These are phyloP conservation scores for Rhynchomys soricoides DNA, from an alignment of 2,113 vertebrate genomes.

Conservation along the genomic window DNA sequence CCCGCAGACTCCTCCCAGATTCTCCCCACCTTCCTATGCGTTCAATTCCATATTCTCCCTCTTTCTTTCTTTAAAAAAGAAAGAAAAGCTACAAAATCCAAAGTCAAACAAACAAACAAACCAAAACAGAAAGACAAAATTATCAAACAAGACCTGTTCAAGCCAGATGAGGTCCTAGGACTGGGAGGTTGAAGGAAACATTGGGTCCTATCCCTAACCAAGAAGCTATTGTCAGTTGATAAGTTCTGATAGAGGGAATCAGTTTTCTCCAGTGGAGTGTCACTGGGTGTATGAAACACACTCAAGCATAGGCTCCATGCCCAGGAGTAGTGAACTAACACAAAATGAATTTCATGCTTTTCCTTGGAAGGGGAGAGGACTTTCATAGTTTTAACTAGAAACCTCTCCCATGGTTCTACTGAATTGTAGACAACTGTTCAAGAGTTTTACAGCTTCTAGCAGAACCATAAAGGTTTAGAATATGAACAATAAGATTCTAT, in stretches of 20 bases:
- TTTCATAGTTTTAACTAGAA: background rate
- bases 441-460: background rate
- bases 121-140: background rate
- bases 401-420: background rate
- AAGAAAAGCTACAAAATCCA: background rate
- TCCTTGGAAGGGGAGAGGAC: background rate
- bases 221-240: background rate
- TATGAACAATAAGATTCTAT: constrained; percentile 37
- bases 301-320: background rate
- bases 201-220: background rate
- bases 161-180: background rate
- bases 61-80: background rate
- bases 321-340: background rate
- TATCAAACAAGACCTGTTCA: background rate
- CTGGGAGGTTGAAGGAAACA: background rate
- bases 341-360: background rate
- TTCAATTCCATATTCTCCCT: background rate
- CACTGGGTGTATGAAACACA: background rate
- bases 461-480: constrained; percentile 47
- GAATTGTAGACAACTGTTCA: background rate
- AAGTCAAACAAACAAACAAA: background rate
- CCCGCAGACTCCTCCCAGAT: background rate
- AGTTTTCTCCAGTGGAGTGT: background rate
- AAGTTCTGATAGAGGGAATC: background rate
- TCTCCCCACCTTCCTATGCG: background rate